Evolutionary conservation across 2,113 vertebrate genomes (phyloP).

Genomic region (Athene cunicularia): DNA sequence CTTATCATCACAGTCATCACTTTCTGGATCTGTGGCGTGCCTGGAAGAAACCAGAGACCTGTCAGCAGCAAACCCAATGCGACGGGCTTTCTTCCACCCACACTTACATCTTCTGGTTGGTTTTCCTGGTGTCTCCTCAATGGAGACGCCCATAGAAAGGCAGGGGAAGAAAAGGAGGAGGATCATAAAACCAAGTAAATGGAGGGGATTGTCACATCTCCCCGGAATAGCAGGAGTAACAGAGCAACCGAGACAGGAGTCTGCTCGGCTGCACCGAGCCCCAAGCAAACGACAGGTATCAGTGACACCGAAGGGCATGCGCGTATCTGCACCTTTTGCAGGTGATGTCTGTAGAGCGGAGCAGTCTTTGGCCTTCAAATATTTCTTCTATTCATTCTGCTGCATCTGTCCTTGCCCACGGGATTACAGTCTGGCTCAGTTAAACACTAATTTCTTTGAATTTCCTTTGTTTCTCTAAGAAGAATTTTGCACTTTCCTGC

Average conservation of each 20-base stretch:
- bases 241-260: neutral
- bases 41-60: slow-evolving; percentile 64
- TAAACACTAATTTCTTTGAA: neutral
- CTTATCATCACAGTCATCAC: slow-evolving; percentile 96
- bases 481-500: neutral
- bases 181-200: neutral
- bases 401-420: neutral
- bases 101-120: neutral
- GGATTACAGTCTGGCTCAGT: neutral
- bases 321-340: neutral
- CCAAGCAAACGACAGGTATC: neutral
- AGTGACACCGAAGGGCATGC: no score
- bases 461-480: neutral
- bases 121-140: neutral
- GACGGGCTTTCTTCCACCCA: neutral
- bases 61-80: neutral
- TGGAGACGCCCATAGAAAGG: neutral
- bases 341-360: neutral
- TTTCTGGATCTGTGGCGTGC: slow-evolving; percentile 92
- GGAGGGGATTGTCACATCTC: neutral
- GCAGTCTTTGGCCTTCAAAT: neutral
- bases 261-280: neutral
- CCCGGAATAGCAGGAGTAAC: neutral
- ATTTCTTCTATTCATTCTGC: neutral
- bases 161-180: neutral